Conservation (phyloP, 2,113 vertebrate genomes). For the Periophthalmus modestus region DNA sequence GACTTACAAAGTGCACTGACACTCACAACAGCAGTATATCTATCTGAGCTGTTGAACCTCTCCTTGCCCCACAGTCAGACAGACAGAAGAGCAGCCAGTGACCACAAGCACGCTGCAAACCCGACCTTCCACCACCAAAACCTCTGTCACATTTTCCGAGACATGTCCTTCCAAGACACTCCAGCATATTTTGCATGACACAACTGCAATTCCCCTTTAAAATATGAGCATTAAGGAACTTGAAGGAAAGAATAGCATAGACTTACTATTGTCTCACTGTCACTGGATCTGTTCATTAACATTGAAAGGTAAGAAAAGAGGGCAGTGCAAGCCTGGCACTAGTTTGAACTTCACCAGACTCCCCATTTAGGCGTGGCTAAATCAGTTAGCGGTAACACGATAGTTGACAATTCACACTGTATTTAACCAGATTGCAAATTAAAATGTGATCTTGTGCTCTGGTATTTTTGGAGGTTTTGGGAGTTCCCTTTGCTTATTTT, state of each 20-base stretch:
- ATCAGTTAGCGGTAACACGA: slow-evolving; percentile 42
- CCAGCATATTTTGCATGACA: slow-evolving; percentile 43
- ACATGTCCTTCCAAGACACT: slow-evolving; percentile 48
- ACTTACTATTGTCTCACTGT: not conserved
- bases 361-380: slow-evolving; percentile 26
- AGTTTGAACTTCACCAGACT: not conserved
- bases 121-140: slow-evolving; percentile 54
- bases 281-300: slow-evolving; percentile 9
- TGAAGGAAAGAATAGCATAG: not conserved
- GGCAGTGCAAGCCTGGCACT: not conserved
- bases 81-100: slow-evolving; percentile 32
- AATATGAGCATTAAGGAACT: not conserved
- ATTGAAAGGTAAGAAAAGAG: slow-evolving; percentile 6
- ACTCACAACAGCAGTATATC: not conserved
- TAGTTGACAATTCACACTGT: slow-evolving; percentile 20
- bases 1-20: slow-evolving; percentile 14
- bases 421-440: slow-evolving; percentile 16
- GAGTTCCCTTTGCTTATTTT: slow-evolving; percentile 36
- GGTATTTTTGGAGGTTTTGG: slow-evolving; percentile 30
- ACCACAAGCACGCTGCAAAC: slow-evolving; percentile 69
- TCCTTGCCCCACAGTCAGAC: slow-evolving; percentile 41
- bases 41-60: slow-evolving; percentile 13
- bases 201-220: slow-evolving; percentile 12
- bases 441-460: slow-evolving; percentile 43
- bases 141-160: slow-evolving; percentile 68